phyloP scores from a whole-genome alignment of 1,140 invertebrate species.

The Lanistes nyassanus region DNA sequence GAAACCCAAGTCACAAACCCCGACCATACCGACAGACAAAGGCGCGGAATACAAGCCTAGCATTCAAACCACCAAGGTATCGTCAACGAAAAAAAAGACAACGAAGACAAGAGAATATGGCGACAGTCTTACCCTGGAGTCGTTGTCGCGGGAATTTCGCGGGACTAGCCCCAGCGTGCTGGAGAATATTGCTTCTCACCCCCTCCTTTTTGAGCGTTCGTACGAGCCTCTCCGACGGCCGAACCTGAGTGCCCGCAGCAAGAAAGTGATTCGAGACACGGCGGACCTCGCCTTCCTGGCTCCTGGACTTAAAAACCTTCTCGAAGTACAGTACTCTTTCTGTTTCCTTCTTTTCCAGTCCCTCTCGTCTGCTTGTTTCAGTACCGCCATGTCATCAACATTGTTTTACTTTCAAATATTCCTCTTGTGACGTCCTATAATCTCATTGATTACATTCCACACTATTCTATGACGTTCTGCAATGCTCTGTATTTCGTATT shows the following conservation, averaged over 20 bases:
- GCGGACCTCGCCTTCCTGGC: conserved; percentile 47
- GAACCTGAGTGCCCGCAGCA: conserved; percentile 55
- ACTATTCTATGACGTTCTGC: too few species aligned
- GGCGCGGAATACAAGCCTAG: conserved; percentile 17
- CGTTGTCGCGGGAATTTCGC: conserved; percentile 45
- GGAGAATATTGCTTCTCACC: conserved; percentile 57
- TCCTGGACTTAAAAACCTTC: conserved; percentile 56
- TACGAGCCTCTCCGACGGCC: conserved; percentile 47
- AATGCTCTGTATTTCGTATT: too few species aligned
- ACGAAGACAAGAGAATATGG: conserved; percentile 27
- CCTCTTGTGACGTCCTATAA: too few species aligned
- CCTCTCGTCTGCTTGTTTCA: not conserved
- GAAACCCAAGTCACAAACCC: conserved; percentile 22
- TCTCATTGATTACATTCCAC: too few species aligned
- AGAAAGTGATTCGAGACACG: conserved; percentile 57
- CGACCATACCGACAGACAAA: conserved; percentile 17
- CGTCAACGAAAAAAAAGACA: conserved; percentile 13
- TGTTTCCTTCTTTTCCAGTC: not conserved
- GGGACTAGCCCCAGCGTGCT: conserved; percentile 56
- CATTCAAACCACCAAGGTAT: conserved; percentile 16
- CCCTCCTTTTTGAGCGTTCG: conserved; percentile 46
- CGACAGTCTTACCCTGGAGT: conserved; percentile 27
- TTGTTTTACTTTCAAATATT: too few species aligned
- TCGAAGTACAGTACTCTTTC: conserved; percentile 60
- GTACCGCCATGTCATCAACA: too few species aligned